Base-by-base conservation (phyloP, 2,113 vertebrate species). In the Rhinichthys klamathensis region DNA sequence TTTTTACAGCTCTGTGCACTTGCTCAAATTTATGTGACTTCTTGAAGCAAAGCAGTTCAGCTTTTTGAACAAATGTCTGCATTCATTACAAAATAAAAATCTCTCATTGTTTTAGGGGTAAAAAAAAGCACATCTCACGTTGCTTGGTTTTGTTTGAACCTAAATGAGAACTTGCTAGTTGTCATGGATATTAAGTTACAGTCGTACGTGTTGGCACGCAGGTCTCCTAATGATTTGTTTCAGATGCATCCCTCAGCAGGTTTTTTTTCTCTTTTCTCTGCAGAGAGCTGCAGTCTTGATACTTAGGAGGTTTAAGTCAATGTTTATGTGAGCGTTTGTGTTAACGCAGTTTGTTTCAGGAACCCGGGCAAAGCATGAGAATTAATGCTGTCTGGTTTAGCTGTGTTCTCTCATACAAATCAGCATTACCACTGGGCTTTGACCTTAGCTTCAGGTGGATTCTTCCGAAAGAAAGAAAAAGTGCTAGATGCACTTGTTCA, bases 131-230 rank as follows among this genome's bases (percentile, higher is more conserved):
- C 6, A 73, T n/a, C 44, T 49, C 72, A 41, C 54, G 6, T 58
- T 77, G 63, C 84, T 85, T 83, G 70, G 49, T 85, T 56, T 80
- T 69, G 69, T 80, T 67, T 44, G 38, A 49, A 4, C 73, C 30
- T 77, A 46, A 63, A 74, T 65, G 74, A 25, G 69, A 41, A 25
- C 51, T 75, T 86, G 69, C 67, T 76, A 27, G 88, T 84, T 88
- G 87, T 88, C 82, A 82, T 87, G 87, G 86, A 65, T 73, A 86
- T 84, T 60, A 27, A 83, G 44, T 86, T 83, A 73, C 76, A 81
- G 80, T 41, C 38, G 58, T 82, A 77, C 82, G 82, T 87, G 75
- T 79, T 74, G 63, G 54, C 86, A 86, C 78, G 18, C 30, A 76
- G 30, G 25, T 49, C 54, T 46, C 70, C 25, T 63, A 49, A 13